phyloP scores from a whole-genome alignment of 1,140 invertebrate species.

The Bombus confusus region DNA sequence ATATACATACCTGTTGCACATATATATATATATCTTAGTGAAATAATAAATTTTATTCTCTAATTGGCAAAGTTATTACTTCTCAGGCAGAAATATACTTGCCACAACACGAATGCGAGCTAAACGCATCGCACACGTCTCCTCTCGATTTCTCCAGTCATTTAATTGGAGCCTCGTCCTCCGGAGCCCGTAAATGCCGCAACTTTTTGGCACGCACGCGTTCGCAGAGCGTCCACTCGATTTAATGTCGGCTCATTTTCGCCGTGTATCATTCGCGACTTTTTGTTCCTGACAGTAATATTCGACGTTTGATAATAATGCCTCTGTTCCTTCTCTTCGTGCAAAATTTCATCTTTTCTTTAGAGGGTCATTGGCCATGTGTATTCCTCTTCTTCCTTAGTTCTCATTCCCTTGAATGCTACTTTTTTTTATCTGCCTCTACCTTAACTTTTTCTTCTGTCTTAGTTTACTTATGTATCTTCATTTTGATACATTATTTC shows the following conservation, averaged over 20 bases:
- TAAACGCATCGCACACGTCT: background rate
- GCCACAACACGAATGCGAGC: background rate
- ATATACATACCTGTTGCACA: too few species aligned
- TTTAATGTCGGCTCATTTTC: conserved; percentile 59
- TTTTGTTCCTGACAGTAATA: conserved; percentile 49
- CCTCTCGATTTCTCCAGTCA: conserved; percentile 7
- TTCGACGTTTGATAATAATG: conserved; percentile 62
- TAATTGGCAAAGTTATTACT: conserved; percentile 21
- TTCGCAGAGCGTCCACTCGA: conserved; percentile 11
- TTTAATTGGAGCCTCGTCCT: conserved; percentile 43
- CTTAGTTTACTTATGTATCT: background rate
- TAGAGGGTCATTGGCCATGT: conserved; percentile 5
- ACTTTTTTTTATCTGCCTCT: background rate
- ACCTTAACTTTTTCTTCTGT: background rate
- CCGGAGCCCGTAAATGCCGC: conserved; percentile 34
- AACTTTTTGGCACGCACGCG: conserved; percentile 22
- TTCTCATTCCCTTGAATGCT: background rate
- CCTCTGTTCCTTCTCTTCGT: background rate
- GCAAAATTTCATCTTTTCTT: conserved; percentile 10
- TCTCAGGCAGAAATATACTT: too few species aligned
- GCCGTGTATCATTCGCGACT: conserved; percentile 33
- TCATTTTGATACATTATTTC: background rate
- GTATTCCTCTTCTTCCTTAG: conserved; percentile 2
- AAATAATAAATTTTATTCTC: background rate
- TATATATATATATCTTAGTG: background rate